A percentile compares a stretch with the other conserved stretches of the same genome.
Evolutionary conservation across 2,113 vertebrate genomes (phyloP).

Genomic region (Sapajus apella): DNA sequence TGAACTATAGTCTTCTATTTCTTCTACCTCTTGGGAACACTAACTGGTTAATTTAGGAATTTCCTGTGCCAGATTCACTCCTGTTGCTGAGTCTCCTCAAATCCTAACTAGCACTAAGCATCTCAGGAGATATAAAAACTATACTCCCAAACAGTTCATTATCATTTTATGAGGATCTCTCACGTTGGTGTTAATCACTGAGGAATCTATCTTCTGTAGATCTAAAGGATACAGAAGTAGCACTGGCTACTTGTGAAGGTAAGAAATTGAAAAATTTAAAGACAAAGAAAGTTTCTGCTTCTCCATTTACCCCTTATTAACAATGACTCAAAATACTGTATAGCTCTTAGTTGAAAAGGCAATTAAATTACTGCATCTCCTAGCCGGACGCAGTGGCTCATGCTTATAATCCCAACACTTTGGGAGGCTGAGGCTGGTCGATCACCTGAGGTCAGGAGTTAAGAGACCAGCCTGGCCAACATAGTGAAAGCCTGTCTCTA

Average conservation of each 20-base stretch:
- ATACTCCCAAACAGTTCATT: not conserved
- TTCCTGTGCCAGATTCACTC: not conserved
- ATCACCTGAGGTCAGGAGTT: too few relatives aligned
- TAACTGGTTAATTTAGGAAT: conserved; percentile 24
- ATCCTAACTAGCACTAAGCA: conserved; percentile 29
- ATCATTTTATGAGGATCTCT: conserved; percentile 13
- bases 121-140: conserved; percentile 28
- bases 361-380: not conserved
- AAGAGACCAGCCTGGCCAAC: too few relatives aligned
- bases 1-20: conserved; percentile 26
- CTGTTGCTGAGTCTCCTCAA: conserved; percentile 17
- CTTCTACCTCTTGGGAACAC: conserved; percentile 49
- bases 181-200: conserved; percentile 21
- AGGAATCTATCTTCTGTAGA: not conserved
- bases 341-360: conserved; percentile 45
- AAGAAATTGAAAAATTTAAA: conserved; percentile 48
- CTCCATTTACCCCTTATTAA: conserved; percentile 8
- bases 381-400: not conserved
- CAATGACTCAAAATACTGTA: conserved; percentile 47
- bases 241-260: conserved; percentile 11
- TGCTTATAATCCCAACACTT: too few relatives aligned
- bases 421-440: too few relatives aligned
- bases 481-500: too few relatives aligned
- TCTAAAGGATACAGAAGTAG: not conserved
- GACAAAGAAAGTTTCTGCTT: conserved; percentile 41